Evolutionary conservation across 2,797 vertebrate species (phyloP).

Genomic region (Gymnoscopelus microlampas): DNA sequence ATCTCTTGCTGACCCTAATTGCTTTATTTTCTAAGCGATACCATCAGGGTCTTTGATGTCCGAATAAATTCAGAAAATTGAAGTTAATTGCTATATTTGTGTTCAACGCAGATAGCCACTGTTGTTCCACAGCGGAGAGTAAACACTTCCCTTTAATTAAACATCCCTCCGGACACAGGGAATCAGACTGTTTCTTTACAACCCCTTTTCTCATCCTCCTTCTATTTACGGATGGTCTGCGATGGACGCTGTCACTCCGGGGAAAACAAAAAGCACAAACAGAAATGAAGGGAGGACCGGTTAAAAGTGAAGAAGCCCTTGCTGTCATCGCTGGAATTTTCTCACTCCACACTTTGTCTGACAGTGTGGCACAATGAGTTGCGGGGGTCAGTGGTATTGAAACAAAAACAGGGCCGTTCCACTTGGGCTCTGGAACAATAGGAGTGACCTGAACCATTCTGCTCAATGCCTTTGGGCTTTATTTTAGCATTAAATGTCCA

Average conservation of each 20-base stretch:
- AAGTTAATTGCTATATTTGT: conserved; percentile 86
- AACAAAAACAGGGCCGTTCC: conserved; percentile 89
- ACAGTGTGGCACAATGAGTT: conserved; percentile 87
- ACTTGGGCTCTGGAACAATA: conserved; percentile 84
- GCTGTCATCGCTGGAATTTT: conserved; percentile 67
- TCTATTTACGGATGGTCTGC: conserved; percentile 73
- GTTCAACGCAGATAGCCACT: conserved; percentile 75
- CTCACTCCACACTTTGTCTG: conserved; percentile 89
- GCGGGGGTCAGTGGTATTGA: conserved; percentile 91
- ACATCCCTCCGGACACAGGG: conserved; percentile 73
- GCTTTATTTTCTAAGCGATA: conserved; percentile 83
- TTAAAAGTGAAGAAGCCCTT: conserved; percentile 62
- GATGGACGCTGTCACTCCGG: conserved; percentile 16
- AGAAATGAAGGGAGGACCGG: conserved; percentile 63
- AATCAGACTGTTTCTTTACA: conserved; percentile 71
- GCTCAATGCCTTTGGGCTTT: conserved; percentile 82
- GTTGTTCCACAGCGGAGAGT: conserved; percentile 73
- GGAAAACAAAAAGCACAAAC: conserved; percentile 65
- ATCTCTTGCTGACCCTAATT: conserved; percentile 80
- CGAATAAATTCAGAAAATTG: conserved; percentile 83
- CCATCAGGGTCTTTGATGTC: conserved; percentile 84
- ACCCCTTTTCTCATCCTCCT: conserved; percentile 69
- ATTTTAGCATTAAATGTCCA: conserved; percentile 91
- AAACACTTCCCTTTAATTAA: conserved; percentile 76
- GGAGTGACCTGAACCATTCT: conserved; percentile 89